Conservation (phyloP, 2,797 vertebrate genomes). For the Etheostoma nigrum region DNA sequence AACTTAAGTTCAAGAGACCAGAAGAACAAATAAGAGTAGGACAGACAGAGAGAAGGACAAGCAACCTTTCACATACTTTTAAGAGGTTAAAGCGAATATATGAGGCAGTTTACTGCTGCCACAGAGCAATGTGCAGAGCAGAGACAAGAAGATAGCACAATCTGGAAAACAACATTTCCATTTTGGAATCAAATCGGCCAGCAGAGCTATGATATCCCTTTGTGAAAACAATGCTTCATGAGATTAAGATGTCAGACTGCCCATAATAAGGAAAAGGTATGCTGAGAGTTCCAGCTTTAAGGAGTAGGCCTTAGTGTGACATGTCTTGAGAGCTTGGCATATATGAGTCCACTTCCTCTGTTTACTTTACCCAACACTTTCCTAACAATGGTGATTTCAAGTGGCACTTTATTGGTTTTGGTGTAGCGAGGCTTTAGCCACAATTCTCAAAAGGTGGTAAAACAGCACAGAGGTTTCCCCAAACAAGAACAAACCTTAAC, state of each 20-base stretch:
- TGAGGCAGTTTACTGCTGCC: conserved; percentile 50
- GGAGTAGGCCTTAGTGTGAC: conserved; percentile 37
- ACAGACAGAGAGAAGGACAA: conserved; percentile 72
- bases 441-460: conserved; percentile 16
- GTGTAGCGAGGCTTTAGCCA: background rate
- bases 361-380: conserved; percentile 66
- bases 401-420: conserved; percentile 35
- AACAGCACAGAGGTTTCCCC: conserved; percentile 16
- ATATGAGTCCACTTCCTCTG: conserved; percentile 58
- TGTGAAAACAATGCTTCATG: conserved; percentile 59
- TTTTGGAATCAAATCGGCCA: conserved; percentile 19
- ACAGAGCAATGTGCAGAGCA: conserved; percentile 30
- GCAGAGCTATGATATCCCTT: conserved; percentile 41
- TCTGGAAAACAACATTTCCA: conserved; percentile 46
- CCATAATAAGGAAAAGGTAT: conserved; percentile 36
- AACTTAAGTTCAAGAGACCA: conserved; percentile 82
- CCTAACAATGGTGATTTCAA: conserved; percentile 55
- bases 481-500: conserved; percentile 22
- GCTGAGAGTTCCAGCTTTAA: conserved; percentile 33
- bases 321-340: conserved; percentile 57
- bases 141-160: conserved; percentile 40
- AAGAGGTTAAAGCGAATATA: conserved; percentile 54
- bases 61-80: conserved; percentile 76
- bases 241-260: conserved; percentile 48
- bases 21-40: conserved; percentile 72